Evolutionary conservation across 2,797 vertebrate genomes (phyloP), one percentile per base, ranked within the genome.

Genomic region (Peromyscus nudipes): DNA sequence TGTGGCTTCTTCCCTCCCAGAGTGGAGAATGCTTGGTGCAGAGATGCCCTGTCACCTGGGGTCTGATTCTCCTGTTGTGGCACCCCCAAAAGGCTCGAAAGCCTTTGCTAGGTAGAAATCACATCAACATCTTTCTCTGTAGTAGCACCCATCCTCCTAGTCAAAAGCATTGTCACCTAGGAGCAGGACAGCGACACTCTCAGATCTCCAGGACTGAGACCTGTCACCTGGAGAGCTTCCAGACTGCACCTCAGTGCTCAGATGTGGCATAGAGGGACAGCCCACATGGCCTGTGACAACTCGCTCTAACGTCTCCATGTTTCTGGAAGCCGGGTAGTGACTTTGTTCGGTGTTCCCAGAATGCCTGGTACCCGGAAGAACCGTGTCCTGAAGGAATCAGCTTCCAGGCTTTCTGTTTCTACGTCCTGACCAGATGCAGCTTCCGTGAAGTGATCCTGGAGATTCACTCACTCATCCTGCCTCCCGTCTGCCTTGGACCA

Each of bases 1-100:
- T 86, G 19, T 16, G 0, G 92, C 79, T 98, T 97, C 98, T 97
- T 85, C 60, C 82, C 71, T 75, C 92, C 82, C 1, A 2, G 64
- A 84, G n/a, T 86, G 76, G 73, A 67, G 83, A 92, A 79, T 55
- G 77, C 95, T 67, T 46, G 43, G 52, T 88, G 67, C 37, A 62
- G 55, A 46, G 64, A 31, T 79, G 27, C 82, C 64, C 88, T 89
- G 57, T 93, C 11, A 0, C 84, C 97, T 94, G 27, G 96, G 92
- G 91, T n/a, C 52, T 64, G 67, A 23, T 10, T 91, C 37, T 97
- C 40, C 91, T 73, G 17, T 65, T 76, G 49, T 19, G 0, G 89
- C 83, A 89, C 71, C 89, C 95, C 73, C 81, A 67, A 57, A 69
- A 89, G 80, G 84, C 69, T 65, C 89, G 0, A 21, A 1, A 1